Evolutionary conservation across 2,888 invertebrate genomes (phyloP).

Genomic region (Eutolmus rufibarbis): DNA sequence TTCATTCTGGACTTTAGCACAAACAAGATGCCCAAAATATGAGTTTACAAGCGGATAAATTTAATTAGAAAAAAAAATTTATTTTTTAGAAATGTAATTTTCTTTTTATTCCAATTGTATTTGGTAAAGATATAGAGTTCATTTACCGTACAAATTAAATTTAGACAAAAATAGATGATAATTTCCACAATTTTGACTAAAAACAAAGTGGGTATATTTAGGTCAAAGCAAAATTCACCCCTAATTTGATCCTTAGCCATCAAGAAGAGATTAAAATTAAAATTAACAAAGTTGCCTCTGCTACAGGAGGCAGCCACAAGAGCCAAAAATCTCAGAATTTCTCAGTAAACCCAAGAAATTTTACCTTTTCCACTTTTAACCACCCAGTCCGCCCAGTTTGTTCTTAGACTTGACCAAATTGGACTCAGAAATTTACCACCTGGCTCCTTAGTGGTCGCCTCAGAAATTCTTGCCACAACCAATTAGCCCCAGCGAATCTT

Average conservation of each 20-base stretch:
- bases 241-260: background rate
- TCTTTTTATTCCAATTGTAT: background rate
- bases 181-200: background rate
- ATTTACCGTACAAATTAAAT: background rate
- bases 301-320: background rate
- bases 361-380: background rate
- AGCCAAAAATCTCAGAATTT: background rate
- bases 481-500: background rate
- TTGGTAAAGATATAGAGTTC: background rate
- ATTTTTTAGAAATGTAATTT: background rate
- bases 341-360: background rate
- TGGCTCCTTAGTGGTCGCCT: background rate
- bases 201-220: background rate
- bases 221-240: background rate
- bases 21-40: no score
- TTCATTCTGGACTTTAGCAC: no score
- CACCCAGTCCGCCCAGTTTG: background rate
- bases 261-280: background rate
- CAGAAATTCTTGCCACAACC: background rate
- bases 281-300: background rate
- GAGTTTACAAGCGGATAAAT: no score
- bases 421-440: slow-evolving; percentile 4
- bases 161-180: background rate
- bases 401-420: background rate
- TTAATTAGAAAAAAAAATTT: background rate